phyloP scores from a whole-genome alignment of 1,140 invertebrate species.

The Rhopalosiphum padi region DNA sequence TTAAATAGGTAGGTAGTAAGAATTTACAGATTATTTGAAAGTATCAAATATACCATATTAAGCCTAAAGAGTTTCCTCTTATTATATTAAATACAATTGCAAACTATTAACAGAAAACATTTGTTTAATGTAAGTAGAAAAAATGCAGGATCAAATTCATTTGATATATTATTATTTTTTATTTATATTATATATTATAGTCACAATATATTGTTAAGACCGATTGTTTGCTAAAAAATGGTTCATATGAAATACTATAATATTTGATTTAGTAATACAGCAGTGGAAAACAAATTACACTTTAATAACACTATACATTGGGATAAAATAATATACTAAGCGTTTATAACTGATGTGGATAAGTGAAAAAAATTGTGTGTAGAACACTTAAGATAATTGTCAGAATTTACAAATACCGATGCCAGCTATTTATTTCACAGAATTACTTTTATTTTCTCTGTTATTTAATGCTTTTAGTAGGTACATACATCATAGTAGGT shows the following conservation, averaged over 20 bases:
- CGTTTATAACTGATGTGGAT: not conserved
- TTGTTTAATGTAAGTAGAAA: not conserved
- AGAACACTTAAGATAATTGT: not conserved
- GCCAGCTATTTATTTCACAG: not conserved
- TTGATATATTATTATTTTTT: no score
- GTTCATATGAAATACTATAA: not conserved
- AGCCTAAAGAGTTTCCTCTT: no score
- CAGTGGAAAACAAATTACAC: not conserved
- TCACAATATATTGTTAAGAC: not conserved
- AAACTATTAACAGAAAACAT: not conserved
- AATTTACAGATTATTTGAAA: no score
- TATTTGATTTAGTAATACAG: not conserved
- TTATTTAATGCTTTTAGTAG: not conserved
- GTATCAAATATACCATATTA: no score
- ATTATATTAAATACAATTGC: no score
- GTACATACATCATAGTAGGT: not conserved
- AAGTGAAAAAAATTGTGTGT: not conserved
- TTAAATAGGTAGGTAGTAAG: no score
- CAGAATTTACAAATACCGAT: not conserved
- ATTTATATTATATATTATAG: not conserved
- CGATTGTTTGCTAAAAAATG: not conserved
- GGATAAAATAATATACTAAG: not conserved
- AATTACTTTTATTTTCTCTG: not conserved
- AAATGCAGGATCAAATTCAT: not conserved
- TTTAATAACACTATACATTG: not conserved